Evolutionary conservation across 2,888 invertebrate species (phyloP), one percentile per base, ranked within the genome.

Genomic region (Chrysomela aeneicollis): DNA sequence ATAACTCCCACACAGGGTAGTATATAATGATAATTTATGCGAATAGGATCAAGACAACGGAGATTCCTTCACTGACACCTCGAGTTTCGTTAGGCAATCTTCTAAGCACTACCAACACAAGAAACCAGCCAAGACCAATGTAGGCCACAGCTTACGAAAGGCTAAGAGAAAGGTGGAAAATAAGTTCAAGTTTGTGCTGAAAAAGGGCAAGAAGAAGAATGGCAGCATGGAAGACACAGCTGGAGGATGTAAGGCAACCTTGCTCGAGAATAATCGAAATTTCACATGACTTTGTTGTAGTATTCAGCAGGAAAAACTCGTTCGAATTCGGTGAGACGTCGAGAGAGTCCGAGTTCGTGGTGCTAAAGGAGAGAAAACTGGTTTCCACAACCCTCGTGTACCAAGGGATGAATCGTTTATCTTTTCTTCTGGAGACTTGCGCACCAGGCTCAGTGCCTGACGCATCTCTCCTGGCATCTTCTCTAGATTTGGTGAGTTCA

Each of bases 401-500:
- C 76, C 90, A 92, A n/a, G 98, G 98, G 8, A 92, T 97, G 86
- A 85, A 92, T 37, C 85, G 98, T 49, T 92, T 99, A 78, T 92
- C 92, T 50, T 97, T 99, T 81, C 84, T 99, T 32, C 82, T 99
- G 70, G 98, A 99, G 83, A 95, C 95, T 9, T 97, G 97, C 72
- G 92, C 94, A 64, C 99, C 99, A 0, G 99, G 99, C 0, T 90
- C 94, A 0, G 92, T 98, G 60, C 99, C 99, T 0, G 99, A 99
- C 85, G 92, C 98, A 1, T 94, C 97, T 74, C 87, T 99, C 32
- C 90, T 99, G 81, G 97, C 95, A 0, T 97, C 98, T 2, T 86
- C 97, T 57, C 84, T 99, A 54, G 98, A 98, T 83, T 86, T 99
- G 87, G 98, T 97, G 84, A 78, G n/a, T 37, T 21, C 22, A 15